Evolutionary conservation across 2,797 vertebrate species (phyloP).

Genomic region (Channallabes apus): DNA sequence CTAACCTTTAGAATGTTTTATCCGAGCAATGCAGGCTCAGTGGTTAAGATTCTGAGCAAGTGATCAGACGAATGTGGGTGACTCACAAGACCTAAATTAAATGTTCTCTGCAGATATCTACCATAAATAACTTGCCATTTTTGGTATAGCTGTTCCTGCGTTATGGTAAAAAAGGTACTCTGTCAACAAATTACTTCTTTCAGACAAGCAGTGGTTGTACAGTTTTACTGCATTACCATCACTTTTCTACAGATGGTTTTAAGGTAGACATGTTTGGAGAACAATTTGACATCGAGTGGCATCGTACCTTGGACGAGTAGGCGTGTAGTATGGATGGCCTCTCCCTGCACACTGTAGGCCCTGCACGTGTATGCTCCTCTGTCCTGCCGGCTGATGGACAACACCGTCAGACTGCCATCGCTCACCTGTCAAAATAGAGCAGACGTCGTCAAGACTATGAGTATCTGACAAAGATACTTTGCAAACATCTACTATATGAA

Average conservation of each 20-base stretch:
- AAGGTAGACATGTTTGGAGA: neutral
- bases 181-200: slow-evolving; percentile 18
- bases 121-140: too few species aligned
- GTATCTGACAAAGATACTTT: neutral
- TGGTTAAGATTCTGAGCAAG: neutral
- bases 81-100: neutral
- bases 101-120: neutral
- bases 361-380: slow-evolving; percentile 93
- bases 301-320: slow-evolving; percentile 91
- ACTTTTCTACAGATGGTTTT: neutral
- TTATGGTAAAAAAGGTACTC: neutral
- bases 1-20: neutral
- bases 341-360: slow-evolving; percentile 94
- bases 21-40: too few species aligned
- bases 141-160: neutral
- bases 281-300: neutral
- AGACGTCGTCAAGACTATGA: neutral
- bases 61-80: neutral
- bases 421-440: slow-evolving; percentile 76
- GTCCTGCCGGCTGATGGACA: slow-evolving; percentile 87
- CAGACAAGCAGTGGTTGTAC: slow-evolving; percentile 29
- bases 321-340: slow-evolving; percentile 94
- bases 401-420: slow-evolving; percentile 92
- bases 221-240: slow-evolving; percentile 9
- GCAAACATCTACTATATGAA: too few species aligned